A percentile compares a stretch with the other conserved stretches of the same genome.
Evolutionary conservation across 2,797 vertebrate genomes (phyloP).

Genomic region (Eulemur albifrons): DNA sequence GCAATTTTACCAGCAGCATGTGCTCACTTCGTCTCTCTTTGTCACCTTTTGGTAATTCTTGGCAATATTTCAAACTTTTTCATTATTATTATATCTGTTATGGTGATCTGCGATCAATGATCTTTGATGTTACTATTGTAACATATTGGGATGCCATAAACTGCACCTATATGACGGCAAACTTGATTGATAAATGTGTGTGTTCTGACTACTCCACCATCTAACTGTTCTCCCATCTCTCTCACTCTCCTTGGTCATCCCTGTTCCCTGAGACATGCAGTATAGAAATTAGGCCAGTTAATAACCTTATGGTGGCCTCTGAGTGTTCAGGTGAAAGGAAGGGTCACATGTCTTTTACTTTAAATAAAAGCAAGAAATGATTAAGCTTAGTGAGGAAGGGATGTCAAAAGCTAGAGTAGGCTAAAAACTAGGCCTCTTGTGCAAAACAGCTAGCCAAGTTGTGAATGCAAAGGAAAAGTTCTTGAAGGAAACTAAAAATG

Average conservation of each 20-base stretch:
- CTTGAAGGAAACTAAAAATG: neutral
- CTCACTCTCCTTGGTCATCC: neutral
- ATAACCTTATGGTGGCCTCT: neutral
- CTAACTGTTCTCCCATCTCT: neutral
- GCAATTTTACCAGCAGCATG: too few species aligned
- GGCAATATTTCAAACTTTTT: neutral
- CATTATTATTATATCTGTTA: neutral
- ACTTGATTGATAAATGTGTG: neutral
- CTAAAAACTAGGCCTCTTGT: neutral
- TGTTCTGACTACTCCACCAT: neutral
- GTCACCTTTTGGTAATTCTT: neutral
- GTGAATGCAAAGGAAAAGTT: neutral
- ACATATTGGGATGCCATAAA: neutral
- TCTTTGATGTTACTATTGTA: neutral
- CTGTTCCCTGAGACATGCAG: neutral
- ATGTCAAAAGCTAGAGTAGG: neutral
- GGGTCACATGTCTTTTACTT: neutral
- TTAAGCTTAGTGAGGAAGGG: neutral
- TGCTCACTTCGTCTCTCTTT: neutral
- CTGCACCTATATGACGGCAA: neutral
- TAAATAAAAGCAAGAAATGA: neutral
- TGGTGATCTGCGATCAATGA: neutral
- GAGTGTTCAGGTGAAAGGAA: neutral
- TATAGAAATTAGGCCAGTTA: neutral
- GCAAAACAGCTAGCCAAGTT: too few species aligned